These are phyloP conservation scores for Schlechtendalia chinensis DNA, from an alignment of 1,140 invertebrate genomes.

Conservation along the genomic window DNA sequence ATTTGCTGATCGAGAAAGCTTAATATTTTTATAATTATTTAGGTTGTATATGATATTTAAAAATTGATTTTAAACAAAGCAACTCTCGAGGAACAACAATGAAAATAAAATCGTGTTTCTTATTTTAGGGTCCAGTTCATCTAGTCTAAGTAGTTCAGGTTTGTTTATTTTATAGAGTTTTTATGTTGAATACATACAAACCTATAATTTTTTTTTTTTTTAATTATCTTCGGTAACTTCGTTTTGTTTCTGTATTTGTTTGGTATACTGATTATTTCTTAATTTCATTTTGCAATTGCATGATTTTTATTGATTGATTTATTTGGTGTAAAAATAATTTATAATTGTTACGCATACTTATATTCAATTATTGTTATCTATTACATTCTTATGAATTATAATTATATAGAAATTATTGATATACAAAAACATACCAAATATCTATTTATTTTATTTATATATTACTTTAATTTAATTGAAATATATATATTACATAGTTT, in stretches of 20 bases:
- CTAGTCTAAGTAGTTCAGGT: constrained; percentile 56
- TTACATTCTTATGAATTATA: too few species aligned
- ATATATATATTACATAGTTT: too few species aligned
- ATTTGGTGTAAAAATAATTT: constrained; percentile 28
- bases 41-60: background rate
- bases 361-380: background rate
- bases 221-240: constrained; percentile 8
- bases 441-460: too few species aligned
- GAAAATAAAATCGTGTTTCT: constrained; percentile 35
- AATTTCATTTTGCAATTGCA: constrained; percentile 19
- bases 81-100: background rate
- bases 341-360: background rate
- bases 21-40: background rate
- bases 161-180: constrained; percentile 51
- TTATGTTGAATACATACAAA: background rate
- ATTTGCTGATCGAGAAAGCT: constrained; percentile 26
- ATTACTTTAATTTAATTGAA: too few species aligned
- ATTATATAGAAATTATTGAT: background rate
- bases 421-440: too few species aligned
- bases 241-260: constrained; percentile 25
- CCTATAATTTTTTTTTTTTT: constrained; percentile 27
- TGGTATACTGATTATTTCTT: background rate
- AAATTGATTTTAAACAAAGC: background rate
- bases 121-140: constrained; percentile 56
- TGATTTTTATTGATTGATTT: background rate